Evolutionary conservation across 2,888 invertebrate species (phyloP).

Genomic region (Anthrax anthrax): DNA sequence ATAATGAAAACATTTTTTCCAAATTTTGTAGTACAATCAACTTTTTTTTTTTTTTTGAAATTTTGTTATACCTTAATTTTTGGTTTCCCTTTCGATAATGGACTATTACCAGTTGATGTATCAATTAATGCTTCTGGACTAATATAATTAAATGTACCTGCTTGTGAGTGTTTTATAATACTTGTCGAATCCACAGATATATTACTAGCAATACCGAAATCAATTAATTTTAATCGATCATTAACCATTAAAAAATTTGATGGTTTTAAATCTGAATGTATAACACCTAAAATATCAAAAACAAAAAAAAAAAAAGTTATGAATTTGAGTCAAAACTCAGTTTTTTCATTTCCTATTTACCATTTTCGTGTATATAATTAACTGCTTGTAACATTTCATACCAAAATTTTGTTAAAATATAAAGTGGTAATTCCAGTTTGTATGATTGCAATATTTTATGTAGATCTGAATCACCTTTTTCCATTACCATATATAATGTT

Average conservation of each 20-base stretch:
- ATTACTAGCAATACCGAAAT: constrained; percentile 90
- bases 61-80: constrained; percentile 33
- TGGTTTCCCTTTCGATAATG: constrained; percentile 33
- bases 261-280: constrained; percentile 94
- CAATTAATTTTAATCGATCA: constrained; percentile 82
- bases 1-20: constrained; percentile 13
- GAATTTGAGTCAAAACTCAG: not conserved
- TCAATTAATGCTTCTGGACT: constrained; percentile 82
- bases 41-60: not conserved
- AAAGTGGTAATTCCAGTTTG: constrained; percentile 47
- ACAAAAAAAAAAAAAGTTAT: not conserved
- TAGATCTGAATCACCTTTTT: constrained; percentile 84
- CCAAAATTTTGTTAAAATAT: constrained; percentile 78
- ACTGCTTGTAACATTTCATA: constrained; percentile 87
- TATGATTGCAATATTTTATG: constrained; percentile 55
- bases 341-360: constrained; percentile 23
- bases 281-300: constrained; percentile 51
- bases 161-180: constrained; percentile 64
- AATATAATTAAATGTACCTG: constrained; percentile 90
- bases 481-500: constrained; percentile 73
- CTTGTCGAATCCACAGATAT: constrained; percentile 80
- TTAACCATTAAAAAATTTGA: constrained; percentile 85
- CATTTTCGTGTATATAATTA: constrained; percentile 75
- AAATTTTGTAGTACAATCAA: not conserved
- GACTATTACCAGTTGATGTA: constrained; percentile 37